Percentiles rank a stretch among this genome's conserved stretches.
These are phyloP conservation scores for Drosophila sucinea DNA, from an alignment of 1,140 invertebrate species.

Conservation along the genomic window DNA sequence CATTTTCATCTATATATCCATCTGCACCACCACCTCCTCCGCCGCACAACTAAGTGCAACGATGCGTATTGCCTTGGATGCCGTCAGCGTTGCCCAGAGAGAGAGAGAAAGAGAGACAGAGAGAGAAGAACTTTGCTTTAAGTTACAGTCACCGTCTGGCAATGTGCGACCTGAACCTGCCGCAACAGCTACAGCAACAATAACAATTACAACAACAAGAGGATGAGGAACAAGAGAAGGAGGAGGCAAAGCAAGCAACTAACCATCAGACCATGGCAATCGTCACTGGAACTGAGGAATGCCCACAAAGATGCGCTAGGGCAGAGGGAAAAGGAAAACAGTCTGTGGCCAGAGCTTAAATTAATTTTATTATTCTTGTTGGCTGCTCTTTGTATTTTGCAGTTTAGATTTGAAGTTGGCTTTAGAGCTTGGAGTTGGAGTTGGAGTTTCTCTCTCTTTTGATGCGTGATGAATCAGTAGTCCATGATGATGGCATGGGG, in stretches of 20 bases:
- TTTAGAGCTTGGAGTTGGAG: neutral
- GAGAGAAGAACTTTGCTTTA: constrained; percentile 19
- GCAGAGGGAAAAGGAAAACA: constrained; percentile 17
- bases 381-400: constrained; percentile 35
- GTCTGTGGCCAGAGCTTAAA: constrained; percentile 55
- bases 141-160: constrained; percentile 54
- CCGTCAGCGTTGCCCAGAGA: constrained; percentile 22
- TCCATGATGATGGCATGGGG: constrained; percentile 11
- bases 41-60: constrained; percentile 39
- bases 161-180: constrained; percentile 58
- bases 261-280: constrained; percentile 51
- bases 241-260: neutral
- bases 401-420: constrained; percentile 19
- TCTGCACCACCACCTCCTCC: neutral
- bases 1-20: constrained; percentile 8
- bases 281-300: constrained; percentile 56
- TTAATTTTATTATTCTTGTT: constrained; percentile 71
- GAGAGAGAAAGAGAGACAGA: constrained; percentile 4
- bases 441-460: constrained; percentile 30
- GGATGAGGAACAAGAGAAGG: neutral
- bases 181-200: constrained; percentile 38
- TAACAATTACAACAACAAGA: constrained; percentile 24
- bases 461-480: constrained; percentile 60
- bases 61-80: constrained; percentile 42
- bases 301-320: constrained; percentile 51